Conservation (phyloP, 2,797 vertebrate genomes). For the Siniperca obscura region DNA sequence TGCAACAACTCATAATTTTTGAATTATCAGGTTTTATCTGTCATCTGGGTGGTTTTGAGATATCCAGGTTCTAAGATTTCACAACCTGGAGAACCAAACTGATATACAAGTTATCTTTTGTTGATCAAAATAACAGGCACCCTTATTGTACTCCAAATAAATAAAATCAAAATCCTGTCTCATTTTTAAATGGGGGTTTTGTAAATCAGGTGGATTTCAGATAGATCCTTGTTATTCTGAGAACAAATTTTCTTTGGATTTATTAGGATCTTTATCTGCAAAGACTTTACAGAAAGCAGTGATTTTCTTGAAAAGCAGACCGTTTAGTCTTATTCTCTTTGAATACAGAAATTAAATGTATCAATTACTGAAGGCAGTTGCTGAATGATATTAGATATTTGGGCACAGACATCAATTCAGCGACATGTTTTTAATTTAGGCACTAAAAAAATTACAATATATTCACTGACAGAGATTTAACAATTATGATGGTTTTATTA, state of each 20-base stretch:
- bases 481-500: neutral
- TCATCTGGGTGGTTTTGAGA: neutral
- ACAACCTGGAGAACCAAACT: too few relatives aligned
- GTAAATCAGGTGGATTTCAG: neutral
- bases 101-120: too few relatives aligned
- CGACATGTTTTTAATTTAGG: neutral
- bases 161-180: too few relatives aligned
- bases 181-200: too few relatives aligned
- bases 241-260: neutral
- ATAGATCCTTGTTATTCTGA: neutral
- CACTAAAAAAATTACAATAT: neutral
- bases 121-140: too few relatives aligned
- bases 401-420: neutral
- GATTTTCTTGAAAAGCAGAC: too few relatives aligned
- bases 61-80: neutral
- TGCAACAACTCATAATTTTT: neutral
- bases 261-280: neutral
- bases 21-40: neutral
- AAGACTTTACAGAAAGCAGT: neutral
- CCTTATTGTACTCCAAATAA: too few relatives aligned
- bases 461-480: neutral
- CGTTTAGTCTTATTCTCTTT: too few relatives aligned
- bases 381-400: neutral
- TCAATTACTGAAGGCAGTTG: too few relatives aligned
- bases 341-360: too few relatives aligned